Base-by-base conservation (phyloP, 2,113 vertebrate species). In the Nerophis ophidion region DNA sequence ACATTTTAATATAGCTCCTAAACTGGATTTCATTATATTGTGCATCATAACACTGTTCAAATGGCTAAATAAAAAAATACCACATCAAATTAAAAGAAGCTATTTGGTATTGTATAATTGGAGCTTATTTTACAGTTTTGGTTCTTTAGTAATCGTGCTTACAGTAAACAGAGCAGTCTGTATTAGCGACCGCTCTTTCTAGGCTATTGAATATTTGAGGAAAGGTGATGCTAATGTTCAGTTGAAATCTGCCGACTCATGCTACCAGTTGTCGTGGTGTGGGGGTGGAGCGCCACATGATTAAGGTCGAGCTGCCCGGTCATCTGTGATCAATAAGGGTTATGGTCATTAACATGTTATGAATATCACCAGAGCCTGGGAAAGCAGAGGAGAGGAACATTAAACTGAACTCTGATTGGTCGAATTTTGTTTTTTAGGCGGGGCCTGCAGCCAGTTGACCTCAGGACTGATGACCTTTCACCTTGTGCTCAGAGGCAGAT, bases 291-390 rank as follows among this genome's bases (percentile, higher is more conserved):
- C 69, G 63, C 60, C 68, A 70, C 69, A 71, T 71, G 82, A 71
- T 68, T 68, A 66, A 70, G 74, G 79, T 76, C 59, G 69, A 61
- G 72, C 68, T 81, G 63, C 61, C 68, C 44, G 76, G 66, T 12
- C 26, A 5, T 12, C 45, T 63, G 33, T 64, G 70, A 88, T 87
- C 87, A 84, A 87, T 87, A 82, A 4, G 63, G 77, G 80, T 81
- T 82, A 84, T 81, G 79, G 85, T 87, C 82, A 89, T 91, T 89
- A 88, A 66, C 81, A 89, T 90, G 81, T 79, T 77, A 72, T 87
- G 87, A 89, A 89, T 87, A 85, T 71, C 71, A 61, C 9, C 13
- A 62, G 82, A 75, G 70, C 81, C 69, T 86, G 84, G 81, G 85
- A 89, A 88, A 86, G 76, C 61, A 47, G 74, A 66, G 65, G 50